These are phyloP conservation scores for Cosmopolites sordidus DNA, from an alignment of 2,888 invertebrate genomes.

Conservation along the genomic window DNA sequence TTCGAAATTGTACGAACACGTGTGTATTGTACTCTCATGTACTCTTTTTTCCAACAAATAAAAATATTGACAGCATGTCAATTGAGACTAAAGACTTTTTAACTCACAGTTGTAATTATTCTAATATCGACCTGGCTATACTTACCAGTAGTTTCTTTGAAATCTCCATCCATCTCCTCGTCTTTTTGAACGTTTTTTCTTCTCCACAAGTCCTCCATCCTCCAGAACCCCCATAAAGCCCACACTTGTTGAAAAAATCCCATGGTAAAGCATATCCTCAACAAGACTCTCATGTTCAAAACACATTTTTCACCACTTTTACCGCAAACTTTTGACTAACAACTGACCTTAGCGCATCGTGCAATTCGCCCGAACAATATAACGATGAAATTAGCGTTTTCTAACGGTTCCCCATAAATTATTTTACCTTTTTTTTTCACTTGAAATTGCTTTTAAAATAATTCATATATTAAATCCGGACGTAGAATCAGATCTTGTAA, in stretches of 20 bases:
- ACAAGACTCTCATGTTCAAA: slow-evolving; percentile 14
- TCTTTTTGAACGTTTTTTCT: slow-evolving; percentile 4
- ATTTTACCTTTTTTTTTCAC: not conserved
- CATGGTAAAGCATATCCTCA: slow-evolving; percentile 5
- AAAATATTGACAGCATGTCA: too few relatives aligned
- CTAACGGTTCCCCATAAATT: not conserved
- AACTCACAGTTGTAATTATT: too few relatives aligned
- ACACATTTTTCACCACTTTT: slow-evolving; percentile 4
- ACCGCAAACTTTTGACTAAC: not conserved
- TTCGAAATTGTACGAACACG: too few relatives aligned
- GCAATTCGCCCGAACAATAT: too few relatives aligned
- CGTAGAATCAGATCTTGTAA: too few relatives aligned
- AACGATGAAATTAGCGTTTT: too few relatives aligned
- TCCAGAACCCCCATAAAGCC: slow-evolving; percentile 17
- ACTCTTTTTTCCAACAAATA: too few relatives aligned
- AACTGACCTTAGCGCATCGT: not conserved
- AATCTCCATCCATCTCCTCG: slow-evolving; percentile 4
- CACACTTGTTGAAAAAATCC: not conserved
- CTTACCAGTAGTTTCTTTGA: slow-evolving; percentile 10
- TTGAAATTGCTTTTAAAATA: too few relatives aligned
- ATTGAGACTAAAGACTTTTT: too few relatives aligned
- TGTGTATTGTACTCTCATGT: too few relatives aligned
- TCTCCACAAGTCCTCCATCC: slow-evolving; percentile 11
- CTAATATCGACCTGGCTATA: too few relatives aligned
- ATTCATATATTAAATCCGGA: too few relatives aligned